A percentile compares a stretch with the other conserved stretches of the same genome.
phyloP scores from a whole-genome alignment of 2,888 invertebrate genomes.

The Hyposoter dolosus region DNA sequence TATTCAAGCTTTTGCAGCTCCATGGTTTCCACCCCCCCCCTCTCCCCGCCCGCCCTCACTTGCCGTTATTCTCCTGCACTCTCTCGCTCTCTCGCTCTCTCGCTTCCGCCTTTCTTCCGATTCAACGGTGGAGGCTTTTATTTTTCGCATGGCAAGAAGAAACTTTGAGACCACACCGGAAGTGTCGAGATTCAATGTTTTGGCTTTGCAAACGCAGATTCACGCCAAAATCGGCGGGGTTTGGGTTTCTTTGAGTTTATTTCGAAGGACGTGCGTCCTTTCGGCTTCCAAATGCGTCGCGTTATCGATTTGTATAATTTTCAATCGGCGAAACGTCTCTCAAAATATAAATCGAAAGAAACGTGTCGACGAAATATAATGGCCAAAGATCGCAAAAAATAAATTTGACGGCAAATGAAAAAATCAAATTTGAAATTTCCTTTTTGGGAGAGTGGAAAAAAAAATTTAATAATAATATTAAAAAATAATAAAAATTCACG shows the following conservation, averaged over 20 bases:
- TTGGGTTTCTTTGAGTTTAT: too few relatives aligned
- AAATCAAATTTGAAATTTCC: neutral
- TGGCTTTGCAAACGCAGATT: constrained; percentile 4
- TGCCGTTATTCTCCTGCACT: neutral
- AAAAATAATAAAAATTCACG: too few relatives aligned
- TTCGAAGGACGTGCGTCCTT: too few relatives aligned
- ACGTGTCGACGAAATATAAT: neutral
- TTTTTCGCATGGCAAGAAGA: constrained; percentile 5
- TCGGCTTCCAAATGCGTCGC: too few relatives aligned
- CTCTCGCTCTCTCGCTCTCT: neutral
- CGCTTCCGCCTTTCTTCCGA: constrained; percentile 9
- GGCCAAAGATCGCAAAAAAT: neutral
- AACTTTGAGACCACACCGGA: constrained; percentile 21
- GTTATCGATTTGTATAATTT: too few relatives aligned
- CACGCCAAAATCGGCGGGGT: neutral
- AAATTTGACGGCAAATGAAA: neutral
- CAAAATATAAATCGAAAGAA: neutral
- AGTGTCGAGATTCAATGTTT: constrained; percentile 27
- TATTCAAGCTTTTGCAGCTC: constrained; percentile 56
- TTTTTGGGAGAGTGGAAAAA: too few relatives aligned
- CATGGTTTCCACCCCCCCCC: constrained; percentile 19
- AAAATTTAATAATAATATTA: too few relatives aligned
- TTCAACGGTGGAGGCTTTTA: constrained; percentile 36
- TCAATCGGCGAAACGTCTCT: too few relatives aligned
- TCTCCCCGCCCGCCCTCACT: neutral